These are phyloP conservation scores for Sminthopsis crassicaudata DNA, from an alignment of 2,113 vertebrate genomes.

Conservation along the genomic window DNA sequence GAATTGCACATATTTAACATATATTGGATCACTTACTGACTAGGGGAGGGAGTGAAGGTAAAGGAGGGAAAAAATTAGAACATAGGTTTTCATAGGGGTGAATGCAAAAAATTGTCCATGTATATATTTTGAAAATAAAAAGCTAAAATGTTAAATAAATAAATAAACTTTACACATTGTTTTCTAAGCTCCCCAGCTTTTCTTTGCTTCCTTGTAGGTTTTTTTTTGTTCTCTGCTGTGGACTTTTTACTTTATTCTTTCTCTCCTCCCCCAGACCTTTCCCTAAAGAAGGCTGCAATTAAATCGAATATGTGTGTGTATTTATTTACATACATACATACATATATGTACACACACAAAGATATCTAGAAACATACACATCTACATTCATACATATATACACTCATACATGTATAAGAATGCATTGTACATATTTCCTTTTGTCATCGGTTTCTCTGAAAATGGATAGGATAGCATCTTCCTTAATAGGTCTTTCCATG, in stretches of 20 bases:
- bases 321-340: neutral
- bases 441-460: neutral
- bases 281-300: neutral
- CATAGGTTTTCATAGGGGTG: no score
- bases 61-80: no score
- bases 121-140: no score
- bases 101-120: no score
- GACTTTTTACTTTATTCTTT: neutral
- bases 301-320: neutral
- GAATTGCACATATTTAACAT: no score
- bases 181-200: neutral
- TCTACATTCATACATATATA: neutral
- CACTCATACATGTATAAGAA: neutral
- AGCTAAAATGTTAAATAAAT: no score
- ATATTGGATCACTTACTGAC: no score
- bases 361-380: neutral
- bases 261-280: no score
- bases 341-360: no score
- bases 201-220: neutral
- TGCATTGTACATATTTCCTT: no score
- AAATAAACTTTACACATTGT: neutral
- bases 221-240: neutral
- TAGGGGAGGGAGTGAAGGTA: no score
- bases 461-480: neutral
- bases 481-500: neutral